A percentile compares a stretch with the other conserved stretches of the same genome.
These are phyloP conservation scores for Eurystomus glaucurus DNA, from an alignment of 2,797 vertebrate species.

Conservation along the genomic window DNA sequence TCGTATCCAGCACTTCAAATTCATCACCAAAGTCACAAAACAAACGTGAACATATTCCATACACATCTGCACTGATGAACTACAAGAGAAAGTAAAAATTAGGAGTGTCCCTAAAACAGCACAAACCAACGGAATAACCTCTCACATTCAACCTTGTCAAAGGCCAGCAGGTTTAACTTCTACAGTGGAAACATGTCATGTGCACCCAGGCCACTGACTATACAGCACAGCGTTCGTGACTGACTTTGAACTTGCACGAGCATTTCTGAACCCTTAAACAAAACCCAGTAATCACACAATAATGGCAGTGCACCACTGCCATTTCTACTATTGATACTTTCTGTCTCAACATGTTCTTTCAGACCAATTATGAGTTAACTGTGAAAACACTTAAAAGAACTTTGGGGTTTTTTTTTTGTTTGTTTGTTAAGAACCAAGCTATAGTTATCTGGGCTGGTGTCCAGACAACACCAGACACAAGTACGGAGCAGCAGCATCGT, in stretches of 20 bases:
- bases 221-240: accelerated
- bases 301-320: not conserved
- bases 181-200: accelerated
- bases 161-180: not conserved
- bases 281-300: not conserved
- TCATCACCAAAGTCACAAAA: constrained; percentile 98
- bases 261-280: not conserved
- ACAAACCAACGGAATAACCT: not conserved
- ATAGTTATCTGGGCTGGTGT: not conserved
- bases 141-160: not conserved
- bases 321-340: not conserved
- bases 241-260: not conserved
- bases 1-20: constrained; percentile 96
- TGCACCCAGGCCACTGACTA: not conserved
- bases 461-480: not conserved
- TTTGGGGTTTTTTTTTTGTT: too few species aligned
- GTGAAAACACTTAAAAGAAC: not conserved
- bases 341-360: not conserved
- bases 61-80: constrained; percentile 94
- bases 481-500: not conserved
- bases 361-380: not conserved
- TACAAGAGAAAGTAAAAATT: constrained; percentile 66
- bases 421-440: not conserved
- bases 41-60: constrained; percentile 93
- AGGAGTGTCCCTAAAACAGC: not conserved